These are phyloP conservation scores for Lutjanus argentimaculatus DNA, from an alignment of 2,797 vertebrate genomes.

Conservation along the genomic window DNA sequence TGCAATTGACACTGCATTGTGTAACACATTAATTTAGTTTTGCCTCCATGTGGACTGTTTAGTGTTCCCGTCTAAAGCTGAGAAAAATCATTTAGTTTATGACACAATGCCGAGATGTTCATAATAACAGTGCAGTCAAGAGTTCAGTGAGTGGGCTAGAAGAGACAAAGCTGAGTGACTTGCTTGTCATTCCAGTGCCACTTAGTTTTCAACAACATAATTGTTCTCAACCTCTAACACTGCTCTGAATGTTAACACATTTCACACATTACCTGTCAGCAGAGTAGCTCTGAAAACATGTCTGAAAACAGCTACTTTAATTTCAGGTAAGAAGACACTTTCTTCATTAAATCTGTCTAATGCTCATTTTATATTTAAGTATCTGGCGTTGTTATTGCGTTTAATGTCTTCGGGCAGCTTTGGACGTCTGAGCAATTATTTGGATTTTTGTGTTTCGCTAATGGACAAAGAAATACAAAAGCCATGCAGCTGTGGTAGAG, in stretches of 20 bases:
- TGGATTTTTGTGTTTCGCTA: background rate
- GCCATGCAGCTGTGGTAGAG: background rate
- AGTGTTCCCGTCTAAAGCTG: slow-evolving; percentile 10
- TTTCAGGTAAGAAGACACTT: slow-evolving; percentile 76
- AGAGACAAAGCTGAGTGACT: slow-evolving; percentile 52
- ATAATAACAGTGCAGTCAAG: slow-evolving; percentile 40
- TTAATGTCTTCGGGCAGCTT: background rate
- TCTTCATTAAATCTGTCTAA: background rate
- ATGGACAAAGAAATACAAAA: slow-evolving; percentile 4
- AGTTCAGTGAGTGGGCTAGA: slow-evolving; percentile 68
- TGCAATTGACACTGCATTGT: background rate
- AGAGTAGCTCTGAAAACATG: slow-evolving; percentile 60
- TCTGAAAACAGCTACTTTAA: slow-evolving; percentile 59
- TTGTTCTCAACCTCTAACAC: slow-evolving; percentile 64
- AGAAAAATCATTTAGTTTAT: slow-evolving; percentile 2
- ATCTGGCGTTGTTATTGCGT: background rate
- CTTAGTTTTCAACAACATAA: slow-evolving; percentile 81
- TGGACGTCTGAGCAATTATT: background rate
- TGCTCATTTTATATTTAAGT: background rate
- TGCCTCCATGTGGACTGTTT: slow-evolving; percentile 14
- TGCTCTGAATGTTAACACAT: slow-evolving; percentile 62
- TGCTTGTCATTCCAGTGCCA: slow-evolving; percentile 65
- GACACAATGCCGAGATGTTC: slow-evolving; percentile 10
- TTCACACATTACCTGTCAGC: slow-evolving; percentile 44
- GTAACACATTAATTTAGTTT: background rate